These are phyloP conservation scores for Lagria hirta DNA, from an alignment of 2,888 invertebrate genomes.

Conservation along the genomic window DNA sequence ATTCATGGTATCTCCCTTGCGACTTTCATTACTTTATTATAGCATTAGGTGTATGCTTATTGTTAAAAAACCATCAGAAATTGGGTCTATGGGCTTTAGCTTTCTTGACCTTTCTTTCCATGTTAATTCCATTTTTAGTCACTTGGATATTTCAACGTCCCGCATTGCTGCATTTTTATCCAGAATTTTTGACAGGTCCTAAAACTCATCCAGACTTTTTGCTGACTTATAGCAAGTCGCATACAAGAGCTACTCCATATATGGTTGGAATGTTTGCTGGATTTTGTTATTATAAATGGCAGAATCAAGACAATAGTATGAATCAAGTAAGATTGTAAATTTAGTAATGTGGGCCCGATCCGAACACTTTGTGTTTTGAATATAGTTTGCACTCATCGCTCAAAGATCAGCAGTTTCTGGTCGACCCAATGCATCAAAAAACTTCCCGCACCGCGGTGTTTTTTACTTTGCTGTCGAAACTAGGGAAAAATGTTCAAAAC, in stretches of 20 bases:
- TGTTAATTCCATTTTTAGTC: conserved; percentile 58
- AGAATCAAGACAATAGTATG: conserved; percentile 41
- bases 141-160: conserved; percentile 57
- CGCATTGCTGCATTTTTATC: conserved; percentile 60
- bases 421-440: too few species aligned
- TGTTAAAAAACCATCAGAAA: conserved; percentile 53
- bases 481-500: too few species aligned
- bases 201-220: conserved; percentile 59
- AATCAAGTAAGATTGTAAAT: conserved; percentile 44
- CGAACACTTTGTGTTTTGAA: background rate
- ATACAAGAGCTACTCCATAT: conserved; percentile 62
- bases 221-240: conserved; percentile 61
- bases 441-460: too few species aligned
- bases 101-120: conserved; percentile 51
- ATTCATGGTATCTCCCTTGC: conserved; percentile 70
- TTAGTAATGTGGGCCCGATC: conserved; percentile 29
- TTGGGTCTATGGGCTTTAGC: conserved; percentile 52
- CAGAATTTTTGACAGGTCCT: conserved; percentile 59
- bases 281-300: conserved; percentile 52
- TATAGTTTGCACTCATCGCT: too few species aligned
- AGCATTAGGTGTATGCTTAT: conserved; percentile 55
- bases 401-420: too few species aligned
- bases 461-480: too few species aligned
- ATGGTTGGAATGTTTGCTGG: conserved; percentile 62
- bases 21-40: conserved; percentile 70